Percentiles rank a stretch among this genome's conserved stretches.
Conservation (phyloP, 2,888 invertebrate species). For the Ichneumoninae sp. region DNA sequence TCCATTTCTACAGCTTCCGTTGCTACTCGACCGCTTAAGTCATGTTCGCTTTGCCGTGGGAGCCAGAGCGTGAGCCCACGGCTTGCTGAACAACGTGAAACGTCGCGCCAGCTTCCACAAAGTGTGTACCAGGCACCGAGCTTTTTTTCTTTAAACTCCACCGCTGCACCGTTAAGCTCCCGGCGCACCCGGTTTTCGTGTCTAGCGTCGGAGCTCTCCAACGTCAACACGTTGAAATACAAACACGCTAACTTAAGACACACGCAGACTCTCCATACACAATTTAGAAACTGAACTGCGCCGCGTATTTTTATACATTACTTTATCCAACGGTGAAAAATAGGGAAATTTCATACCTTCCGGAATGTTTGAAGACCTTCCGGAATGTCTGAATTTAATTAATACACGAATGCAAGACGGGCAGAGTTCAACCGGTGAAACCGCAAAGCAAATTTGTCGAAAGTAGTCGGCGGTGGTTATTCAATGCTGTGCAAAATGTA, state of each 20-base stretch:
- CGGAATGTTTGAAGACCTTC: background rate
- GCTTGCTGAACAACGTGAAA: slow-evolving; percentile 61
- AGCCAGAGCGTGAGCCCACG: slow-evolving; percentile 57
- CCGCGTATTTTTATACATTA: background rate
- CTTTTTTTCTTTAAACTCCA: slow-evolving; percentile 38
- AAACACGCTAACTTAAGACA: background rate
- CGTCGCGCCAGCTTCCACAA: slow-evolving; percentile 37
- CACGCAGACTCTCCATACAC: background rate
- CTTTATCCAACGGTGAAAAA: background rate
- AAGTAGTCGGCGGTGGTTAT: background rate
- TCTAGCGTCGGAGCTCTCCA: background rate
- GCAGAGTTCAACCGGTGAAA: background rate
- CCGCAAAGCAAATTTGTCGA: background rate
- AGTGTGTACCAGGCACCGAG: slow-evolving; percentile 42
- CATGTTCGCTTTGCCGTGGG: slow-evolving; percentile 60
- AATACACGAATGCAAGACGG: background rate
- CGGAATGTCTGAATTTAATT: background rate
- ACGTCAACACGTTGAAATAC: slow-evolving; percentile 3
- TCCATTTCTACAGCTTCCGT: slow-evolving; percentile 53
- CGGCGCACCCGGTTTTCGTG: slow-evolving; percentile 28
- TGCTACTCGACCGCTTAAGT: slow-evolving; percentile 55
- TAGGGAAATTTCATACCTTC: background rate
- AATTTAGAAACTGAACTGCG: background rate
- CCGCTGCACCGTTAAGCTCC: slow-evolving; percentile 36
- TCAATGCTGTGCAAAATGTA: slow-evolving; percentile 1